phyloP scores from a whole-genome alignment of 2,888 invertebrate genomes.

The Leptopterna dolabrata region DNA sequence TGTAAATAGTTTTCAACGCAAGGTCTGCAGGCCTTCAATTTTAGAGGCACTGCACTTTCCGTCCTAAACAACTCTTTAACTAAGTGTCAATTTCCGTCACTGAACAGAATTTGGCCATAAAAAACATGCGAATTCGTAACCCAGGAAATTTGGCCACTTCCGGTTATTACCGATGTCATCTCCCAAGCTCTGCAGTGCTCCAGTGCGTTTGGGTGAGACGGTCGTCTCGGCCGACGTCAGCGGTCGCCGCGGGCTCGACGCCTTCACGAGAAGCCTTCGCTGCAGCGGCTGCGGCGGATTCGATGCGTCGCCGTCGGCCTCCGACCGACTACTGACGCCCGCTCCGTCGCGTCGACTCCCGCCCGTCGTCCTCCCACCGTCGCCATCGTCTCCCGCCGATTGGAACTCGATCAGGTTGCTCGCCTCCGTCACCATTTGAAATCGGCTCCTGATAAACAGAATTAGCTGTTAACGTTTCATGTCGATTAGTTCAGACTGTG shows the following conservation, averaged over 20 bases:
- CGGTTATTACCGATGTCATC: constrained; percentile 19
- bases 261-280: constrained; percentile 32
- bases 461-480: too few relatives aligned
- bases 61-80: too few relatives aligned
- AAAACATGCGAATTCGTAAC: too few relatives aligned
- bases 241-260: background rate
- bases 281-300: background rate
- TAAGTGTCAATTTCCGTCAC: too few relatives aligned
- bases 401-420: constrained; percentile 34
- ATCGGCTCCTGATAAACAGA: background rate
- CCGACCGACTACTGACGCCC: background rate
- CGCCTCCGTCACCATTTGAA: constrained; percentile 12
- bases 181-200: constrained; percentile 36
- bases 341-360: background rate
- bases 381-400: background rate
- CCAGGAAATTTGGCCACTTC: too few relatives aligned
- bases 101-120: too few relatives aligned
- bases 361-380: background rate
- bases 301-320: background rate
- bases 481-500: background rate
- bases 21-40: too few relatives aligned
- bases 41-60: too few relatives aligned
- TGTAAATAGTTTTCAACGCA: too few relatives aligned
- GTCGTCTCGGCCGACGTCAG: background rate
- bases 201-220: constrained; percentile 11